phyloP scores from a whole-genome alignment of 2,888 invertebrate genomes.

The Orchesellides sinensis region DNA sequence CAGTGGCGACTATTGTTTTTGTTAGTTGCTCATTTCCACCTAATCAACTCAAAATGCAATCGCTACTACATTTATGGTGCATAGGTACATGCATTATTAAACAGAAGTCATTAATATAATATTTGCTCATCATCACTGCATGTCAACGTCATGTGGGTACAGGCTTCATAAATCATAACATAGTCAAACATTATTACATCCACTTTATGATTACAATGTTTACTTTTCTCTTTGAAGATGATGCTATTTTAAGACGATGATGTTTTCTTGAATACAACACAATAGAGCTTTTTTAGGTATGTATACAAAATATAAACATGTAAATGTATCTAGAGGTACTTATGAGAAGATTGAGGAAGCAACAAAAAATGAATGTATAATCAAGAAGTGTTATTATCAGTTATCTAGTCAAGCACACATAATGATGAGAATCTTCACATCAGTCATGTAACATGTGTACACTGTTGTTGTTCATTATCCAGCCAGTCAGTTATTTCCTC shows the following conservation, averaged over 20 bases:
- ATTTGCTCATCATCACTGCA: too few species aligned
- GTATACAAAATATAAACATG: background rate
- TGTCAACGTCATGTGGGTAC: too few species aligned
- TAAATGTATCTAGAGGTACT: background rate
- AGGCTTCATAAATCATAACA: background rate
- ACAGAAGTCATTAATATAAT: too few species aligned
- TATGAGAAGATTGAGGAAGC: too few species aligned
- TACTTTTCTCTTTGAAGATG: background rate
- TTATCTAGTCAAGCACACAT: background rate
- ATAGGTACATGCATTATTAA: too few species aligned
- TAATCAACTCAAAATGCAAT: too few species aligned
- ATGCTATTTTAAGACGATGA: background rate
- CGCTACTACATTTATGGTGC: too few species aligned
- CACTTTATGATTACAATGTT: background rate
- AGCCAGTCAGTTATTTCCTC: background rate
- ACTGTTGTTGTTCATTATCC: background rate
- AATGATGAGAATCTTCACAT: conserved; percentile 4
- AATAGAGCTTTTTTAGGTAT: background rate
- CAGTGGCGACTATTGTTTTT: too few species aligned
- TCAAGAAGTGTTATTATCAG: conserved; percentile 18
- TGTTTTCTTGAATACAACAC: background rate
- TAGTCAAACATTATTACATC: background rate
- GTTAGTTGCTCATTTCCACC: too few species aligned
- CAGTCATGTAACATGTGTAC: background rate
- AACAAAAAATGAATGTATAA: conserved; percentile 2